Conservation (phyloP, 2,888 invertebrate genomes). For the Hoplodrina ambigua region DNA sequence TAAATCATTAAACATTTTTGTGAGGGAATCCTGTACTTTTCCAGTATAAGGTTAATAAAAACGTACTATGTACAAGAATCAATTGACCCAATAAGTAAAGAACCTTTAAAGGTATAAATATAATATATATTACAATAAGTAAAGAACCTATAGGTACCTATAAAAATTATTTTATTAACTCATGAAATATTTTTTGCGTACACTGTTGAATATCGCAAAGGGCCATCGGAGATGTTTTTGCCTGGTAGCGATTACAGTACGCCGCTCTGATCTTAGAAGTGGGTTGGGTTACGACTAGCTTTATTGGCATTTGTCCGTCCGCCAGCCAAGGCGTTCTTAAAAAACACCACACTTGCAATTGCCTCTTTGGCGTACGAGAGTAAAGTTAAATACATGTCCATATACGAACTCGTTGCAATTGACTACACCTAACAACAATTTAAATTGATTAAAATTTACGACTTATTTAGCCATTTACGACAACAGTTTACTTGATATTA, state of each 20-base stretch:
- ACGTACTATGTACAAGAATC: neutral
- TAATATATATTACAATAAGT: too few relatives aligned
- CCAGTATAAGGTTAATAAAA: slow-evolving; percentile 13
- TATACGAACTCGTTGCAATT: slow-evolving; percentile 63
- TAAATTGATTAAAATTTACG: slow-evolving; percentile 30
- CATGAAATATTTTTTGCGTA: slow-evolving; percentile 58
- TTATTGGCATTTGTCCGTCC: slow-evolving; percentile 75
- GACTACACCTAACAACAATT: slow-evolving; percentile 50
- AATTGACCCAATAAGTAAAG: neutral
- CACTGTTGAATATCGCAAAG: slow-evolving; percentile 66
- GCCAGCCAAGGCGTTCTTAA: slow-evolving; percentile 69
- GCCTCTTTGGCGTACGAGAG: slow-evolving; percentile 67
- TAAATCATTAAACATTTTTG: slow-evolving; percentile 22
- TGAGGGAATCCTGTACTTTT: slow-evolving; percentile 8
- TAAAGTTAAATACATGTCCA: slow-evolving; percentile 69
- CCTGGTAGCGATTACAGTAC: slow-evolving; percentile 80
- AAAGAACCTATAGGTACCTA: too few relatives aligned
- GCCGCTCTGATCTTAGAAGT: slow-evolving; percentile 75
- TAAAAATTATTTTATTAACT: too few relatives aligned
- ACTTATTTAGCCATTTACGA: slow-evolving; percentile 13
- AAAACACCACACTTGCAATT: slow-evolving; percentile 70
- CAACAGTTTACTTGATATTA: neutral
- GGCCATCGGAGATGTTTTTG: slow-evolving; percentile 74
- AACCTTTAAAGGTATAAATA: too few relatives aligned
- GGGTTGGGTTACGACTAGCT: slow-evolving; percentile 78